Evolutionary conservation across 2,113 vertebrate species (phyloP).

Genomic region (Clupea harengus): DNA sequence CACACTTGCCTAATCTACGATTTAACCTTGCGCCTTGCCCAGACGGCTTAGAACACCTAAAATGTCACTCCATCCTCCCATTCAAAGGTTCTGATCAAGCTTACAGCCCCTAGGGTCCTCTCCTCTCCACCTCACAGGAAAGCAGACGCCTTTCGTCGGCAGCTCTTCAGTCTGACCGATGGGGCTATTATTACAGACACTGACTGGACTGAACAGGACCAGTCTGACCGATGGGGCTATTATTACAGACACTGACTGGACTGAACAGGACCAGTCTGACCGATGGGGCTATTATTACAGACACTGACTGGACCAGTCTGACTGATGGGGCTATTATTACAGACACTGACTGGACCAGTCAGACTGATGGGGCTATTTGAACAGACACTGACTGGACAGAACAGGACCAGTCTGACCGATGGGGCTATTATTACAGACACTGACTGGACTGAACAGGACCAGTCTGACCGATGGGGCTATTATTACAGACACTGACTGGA

Average conservation of each 20-base stretch:
- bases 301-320: not conserved
- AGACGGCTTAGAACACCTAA: not conserved
- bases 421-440: not conserved
- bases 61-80: not conserved
- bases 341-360: not conserved
- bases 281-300: not conserved
- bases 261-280: not conserved
- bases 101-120: not conserved
- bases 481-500: not conserved
- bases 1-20: not conserved
- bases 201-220: not conserved
- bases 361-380: not conserved
- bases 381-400: not conserved
- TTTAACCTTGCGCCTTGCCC: not conserved
- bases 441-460: not conserved
- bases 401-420: not conserved
- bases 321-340: not conserved
- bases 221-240: not conserved
- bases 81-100: not conserved
- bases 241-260: not conserved
- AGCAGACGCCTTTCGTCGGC: too few relatives aligned
- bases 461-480: too few relatives aligned
- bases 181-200: too few relatives aligned
- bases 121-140: not conserved
- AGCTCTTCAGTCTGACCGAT: too few relatives aligned